Conservation (phyloP, 2,113 vertebrate genomes). For the Hippoglossus stenolepis region DNA sequence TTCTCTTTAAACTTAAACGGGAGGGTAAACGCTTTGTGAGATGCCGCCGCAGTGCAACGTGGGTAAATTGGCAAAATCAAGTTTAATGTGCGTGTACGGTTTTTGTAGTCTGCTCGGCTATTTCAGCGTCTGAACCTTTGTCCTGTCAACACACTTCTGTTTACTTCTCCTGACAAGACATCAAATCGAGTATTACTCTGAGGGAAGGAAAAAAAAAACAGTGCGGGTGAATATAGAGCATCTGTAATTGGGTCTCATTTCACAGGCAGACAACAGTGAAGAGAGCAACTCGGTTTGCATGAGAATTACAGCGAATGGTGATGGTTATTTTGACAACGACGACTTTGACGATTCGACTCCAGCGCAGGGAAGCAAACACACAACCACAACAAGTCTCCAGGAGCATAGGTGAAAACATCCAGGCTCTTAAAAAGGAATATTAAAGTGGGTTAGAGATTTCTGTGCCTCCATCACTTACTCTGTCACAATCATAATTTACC, state of each 20-base stretch:
- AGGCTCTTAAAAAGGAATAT: no score
- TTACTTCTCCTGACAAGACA: constrained; percentile 61
- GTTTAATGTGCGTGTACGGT: neutral
- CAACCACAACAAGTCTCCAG: neutral
- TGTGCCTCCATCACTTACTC: no score
- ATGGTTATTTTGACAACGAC: constrained; percentile 36
- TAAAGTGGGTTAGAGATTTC: no score
- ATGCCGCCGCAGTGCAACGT: constrained; percentile 19
- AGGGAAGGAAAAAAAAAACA: constrained; percentile 20
- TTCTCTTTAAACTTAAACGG: constrained; percentile 59
- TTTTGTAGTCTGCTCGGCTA: neutral
- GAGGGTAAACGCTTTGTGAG: constrained; percentile 52
- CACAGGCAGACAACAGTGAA: constrained; percentile 36
- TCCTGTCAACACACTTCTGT: constrained; percentile 59
- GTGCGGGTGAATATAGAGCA: constrained; percentile 51
- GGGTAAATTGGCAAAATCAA: constrained; percentile 36
- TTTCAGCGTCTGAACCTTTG: constrained; percentile 44
- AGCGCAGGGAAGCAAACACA: constrained; percentile 11
- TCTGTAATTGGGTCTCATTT: constrained; percentile 70
- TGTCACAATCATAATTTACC: no score
- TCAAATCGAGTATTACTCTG: constrained; percentile 41
- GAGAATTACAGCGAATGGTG: constrained; percentile 41
- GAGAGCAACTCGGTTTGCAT: constrained; percentile 46
- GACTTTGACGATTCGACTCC: constrained; percentile 23
- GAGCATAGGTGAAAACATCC: neutral